Evolutionary conservation across 2,113 vertebrate species (phyloP).

Genomic region (Rhinoderma darwinii): DNA sequence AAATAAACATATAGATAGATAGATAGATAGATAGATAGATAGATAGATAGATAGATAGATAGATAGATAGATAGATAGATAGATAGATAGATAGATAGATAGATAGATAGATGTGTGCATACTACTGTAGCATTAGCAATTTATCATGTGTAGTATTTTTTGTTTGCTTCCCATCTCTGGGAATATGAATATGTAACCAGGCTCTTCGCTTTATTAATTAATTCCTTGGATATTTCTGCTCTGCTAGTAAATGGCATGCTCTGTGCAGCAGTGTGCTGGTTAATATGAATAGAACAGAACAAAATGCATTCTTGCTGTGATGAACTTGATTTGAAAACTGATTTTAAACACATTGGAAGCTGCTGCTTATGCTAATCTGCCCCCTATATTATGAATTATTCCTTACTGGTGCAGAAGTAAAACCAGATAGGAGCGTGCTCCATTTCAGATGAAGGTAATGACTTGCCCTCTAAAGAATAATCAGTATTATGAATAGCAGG

Average conservation of each 20-base stretch:
- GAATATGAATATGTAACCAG: conserved; percentile 33
- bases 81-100: not conserved
- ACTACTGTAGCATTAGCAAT: not conserved
- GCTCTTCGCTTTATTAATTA: conserved; percentile 45
- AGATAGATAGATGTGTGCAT: not conserved
- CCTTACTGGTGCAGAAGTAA: conserved; percentile 30
- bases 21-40: not conserved
- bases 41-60: not conserved
- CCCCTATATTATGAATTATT: conserved; percentile 15
- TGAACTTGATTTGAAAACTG: conserved; percentile 29
- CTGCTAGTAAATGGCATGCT: conserved; percentile 13
- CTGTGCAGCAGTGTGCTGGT: conserved; percentile 38
- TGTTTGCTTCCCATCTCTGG: not conserved
- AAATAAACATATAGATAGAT: not conserved
- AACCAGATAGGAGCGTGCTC: conserved; percentile 27
- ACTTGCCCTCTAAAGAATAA: conserved; percentile 45
- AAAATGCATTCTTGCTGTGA: conserved; percentile 33
- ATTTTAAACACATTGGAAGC: conserved; percentile 21
- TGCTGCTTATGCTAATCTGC: conserved; percentile 10
- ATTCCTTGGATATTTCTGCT: conserved; percentile 32
- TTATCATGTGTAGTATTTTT: not conserved
- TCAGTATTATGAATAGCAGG: conserved; percentile 53
- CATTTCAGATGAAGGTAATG: conserved; percentile 29
- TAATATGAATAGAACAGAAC: not conserved
- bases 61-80: not conserved